Evolutionary conservation across 1,140 invertebrate genomes (phyloP).

Genomic region (Zaprionus ghesquierei): DNA sequence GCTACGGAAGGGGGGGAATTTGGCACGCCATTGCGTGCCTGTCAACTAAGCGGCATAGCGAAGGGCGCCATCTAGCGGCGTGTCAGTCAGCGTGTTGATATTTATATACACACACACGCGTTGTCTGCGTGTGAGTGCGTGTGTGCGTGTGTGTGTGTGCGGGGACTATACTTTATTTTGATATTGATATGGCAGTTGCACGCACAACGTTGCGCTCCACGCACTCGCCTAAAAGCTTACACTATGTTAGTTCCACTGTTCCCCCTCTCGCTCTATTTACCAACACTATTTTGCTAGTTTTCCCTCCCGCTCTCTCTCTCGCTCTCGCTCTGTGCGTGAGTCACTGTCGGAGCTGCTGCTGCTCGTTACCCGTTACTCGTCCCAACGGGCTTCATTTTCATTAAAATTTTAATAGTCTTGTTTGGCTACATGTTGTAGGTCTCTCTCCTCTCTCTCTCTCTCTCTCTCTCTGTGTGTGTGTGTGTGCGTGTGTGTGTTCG

Average conservation of each 20-base stretch:
- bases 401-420: slow-evolving; percentile 76
- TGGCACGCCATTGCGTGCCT: slow-evolving; percentile 44
- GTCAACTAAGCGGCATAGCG: slow-evolving; percentile 22
- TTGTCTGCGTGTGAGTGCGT: not conserved
- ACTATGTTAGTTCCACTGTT: not conserved
- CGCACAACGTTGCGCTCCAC: slow-evolving; percentile 50
- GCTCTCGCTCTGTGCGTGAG: slow-evolving; percentile 37
- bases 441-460: not conserved
- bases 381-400: slow-evolving; percentile 70
- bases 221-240: slow-evolving; percentile 26
- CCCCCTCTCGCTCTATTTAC: not conserved
- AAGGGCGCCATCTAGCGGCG: slow-evolving; percentile 37
- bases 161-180: slow-evolving; percentile 35
- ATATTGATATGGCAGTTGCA: slow-evolving; percentile 78
- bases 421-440: slow-evolving; percentile 15
- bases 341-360: slow-evolving; percentile 56
- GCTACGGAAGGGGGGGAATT: not conserved
- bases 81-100: slow-evolving; percentile 62
- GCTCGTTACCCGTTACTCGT: slow-evolving; percentile 46
- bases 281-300: not conserved
- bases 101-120: slow-evolving; percentile 49
- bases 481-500: not conserved
- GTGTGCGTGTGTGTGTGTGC: slow-evolving; percentile 27
- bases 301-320: not conserved
- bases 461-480: not conserved